Base-by-base conservation (phyloP, 2,888 invertebrate species). In the Abscondita cerata region DNA sequence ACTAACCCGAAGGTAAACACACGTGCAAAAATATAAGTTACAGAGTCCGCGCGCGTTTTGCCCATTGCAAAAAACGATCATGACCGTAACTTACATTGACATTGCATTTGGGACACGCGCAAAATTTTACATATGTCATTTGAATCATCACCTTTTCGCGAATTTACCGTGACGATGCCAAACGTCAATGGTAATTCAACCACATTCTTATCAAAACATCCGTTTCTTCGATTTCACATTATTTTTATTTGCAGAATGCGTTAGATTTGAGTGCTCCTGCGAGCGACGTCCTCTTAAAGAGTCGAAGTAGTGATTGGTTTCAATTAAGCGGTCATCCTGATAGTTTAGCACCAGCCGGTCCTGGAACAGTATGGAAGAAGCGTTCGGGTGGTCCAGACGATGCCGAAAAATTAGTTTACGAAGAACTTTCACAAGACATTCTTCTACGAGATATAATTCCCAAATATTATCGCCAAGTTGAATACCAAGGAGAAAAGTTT, bases 241-340 rank as follows among this genome's bases (percentile, higher is more conserved):
- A 18, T 18, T 18, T 44, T 18, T 13, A 25, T 25, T 25, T 2
- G 52, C 84, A 95, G 95, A 95, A 95, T 81, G 95, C 96, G 36
- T 83, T 96, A 75, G 95, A 96, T 78, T 82, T 96, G 74, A 92
- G 93, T 65, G 94, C 93, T 15, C 95, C 96, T 47, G 95, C 95
- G 62, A 93, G 93, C 72, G 94, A 95, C 75, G 87, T 93, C 53
- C 82, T 96, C 47, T 81, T 95, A 69, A 91, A 90, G 76, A 89
- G 89, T 66, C 84, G 87, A 68, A 83, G 83, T 41, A 83, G 84
- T 54, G 85, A 84, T 72, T 96, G 96, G 96, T 92, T 96, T 81
- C 96, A 96, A 81, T 82, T 97, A 66, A 92, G 95, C 11, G 97
- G 96, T 0, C 97, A 97, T 81, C 91, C 92, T 58, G 95, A 96